Evolutionary conservation across 2,797 vertebrate species (phyloP).

Genomic region (Momotus momota): DNA sequence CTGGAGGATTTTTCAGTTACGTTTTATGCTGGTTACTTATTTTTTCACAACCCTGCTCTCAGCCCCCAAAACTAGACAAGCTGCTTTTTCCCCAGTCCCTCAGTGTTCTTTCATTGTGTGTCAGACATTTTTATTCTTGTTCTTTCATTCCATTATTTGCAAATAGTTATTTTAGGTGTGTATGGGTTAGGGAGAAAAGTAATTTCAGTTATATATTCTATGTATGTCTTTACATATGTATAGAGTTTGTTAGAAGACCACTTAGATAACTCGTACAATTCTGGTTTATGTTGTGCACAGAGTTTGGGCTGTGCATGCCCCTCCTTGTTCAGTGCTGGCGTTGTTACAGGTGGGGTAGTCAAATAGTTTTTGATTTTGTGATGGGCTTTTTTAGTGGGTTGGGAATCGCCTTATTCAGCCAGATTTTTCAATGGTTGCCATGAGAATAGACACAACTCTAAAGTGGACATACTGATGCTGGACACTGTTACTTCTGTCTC

Average conservation of each 20-base stretch:
- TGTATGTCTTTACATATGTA: neutral
- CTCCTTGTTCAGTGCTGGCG: neutral
- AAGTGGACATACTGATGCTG: neutral
- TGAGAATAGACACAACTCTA: neutral
- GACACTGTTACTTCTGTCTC: neutral
- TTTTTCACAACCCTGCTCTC: neutral
- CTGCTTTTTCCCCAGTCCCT: rapidly evolving
- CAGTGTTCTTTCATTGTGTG: neutral
- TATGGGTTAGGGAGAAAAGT: neutral
- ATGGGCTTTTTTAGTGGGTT: neutral
- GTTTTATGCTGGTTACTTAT: neutral
- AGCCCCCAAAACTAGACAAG: neutral
- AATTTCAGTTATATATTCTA: neutral
- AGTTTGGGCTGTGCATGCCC: neutral
- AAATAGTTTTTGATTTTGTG: neutral
- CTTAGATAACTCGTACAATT: neutral
- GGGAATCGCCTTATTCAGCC: neutral
- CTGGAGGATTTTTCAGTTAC: neutral
- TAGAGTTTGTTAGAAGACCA: neutral
- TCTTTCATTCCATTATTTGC: neutral
- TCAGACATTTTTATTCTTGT: neutral
- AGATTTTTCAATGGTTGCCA: neutral
- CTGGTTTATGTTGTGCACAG: neutral
- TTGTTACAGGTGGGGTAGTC: neutral
- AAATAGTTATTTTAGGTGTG: neutral